These are phyloP conservation scores for Macrotis lagotis DNA, from an alignment of 2,113 vertebrate species.

Conservation along the genomic window DNA sequence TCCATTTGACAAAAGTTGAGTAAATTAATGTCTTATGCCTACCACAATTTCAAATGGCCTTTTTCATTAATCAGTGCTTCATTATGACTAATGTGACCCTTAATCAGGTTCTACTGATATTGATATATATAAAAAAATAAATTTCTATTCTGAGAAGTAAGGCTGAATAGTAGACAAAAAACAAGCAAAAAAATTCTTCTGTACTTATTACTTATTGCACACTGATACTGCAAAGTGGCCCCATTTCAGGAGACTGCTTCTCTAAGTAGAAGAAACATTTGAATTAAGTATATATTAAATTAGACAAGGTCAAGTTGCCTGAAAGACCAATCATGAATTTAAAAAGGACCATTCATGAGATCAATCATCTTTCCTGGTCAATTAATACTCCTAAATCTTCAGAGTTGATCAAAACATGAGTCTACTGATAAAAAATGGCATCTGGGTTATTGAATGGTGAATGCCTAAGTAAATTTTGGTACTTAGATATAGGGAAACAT, in stretches of 20 bases:
- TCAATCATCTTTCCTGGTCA: not conserved
- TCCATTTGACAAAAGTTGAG: not conserved
- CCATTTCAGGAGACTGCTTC: not conserved
- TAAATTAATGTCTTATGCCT: not conserved
- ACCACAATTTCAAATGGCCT: not conserved
- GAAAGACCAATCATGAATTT: not conserved
- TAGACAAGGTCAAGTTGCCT: not conserved
- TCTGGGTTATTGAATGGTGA: not conserved
- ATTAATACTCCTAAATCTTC: not conserved
- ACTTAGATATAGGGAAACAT: not conserved
- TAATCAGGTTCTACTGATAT: not conserved
- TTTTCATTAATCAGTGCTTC: not conserved
- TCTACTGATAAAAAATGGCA: not conserved
- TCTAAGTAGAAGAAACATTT: not conserved
- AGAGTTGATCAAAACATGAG: not conserved
- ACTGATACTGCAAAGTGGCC: not conserved
- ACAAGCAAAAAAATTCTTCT: not conserved
- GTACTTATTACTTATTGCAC: not conserved
- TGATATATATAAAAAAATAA: too few relatives aligned
- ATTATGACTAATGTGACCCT: not conserved
- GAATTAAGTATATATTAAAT: not conserved
- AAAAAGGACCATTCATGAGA: not conserved
- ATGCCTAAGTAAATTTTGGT: not conserved
- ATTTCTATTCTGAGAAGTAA: not conserved
- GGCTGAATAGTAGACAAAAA: not conserved